These are phyloP conservation scores for Ceratothoa steindachneri DNA, from an alignment of 2,888 invertebrate species.

Conservation along the genomic window DNA sequence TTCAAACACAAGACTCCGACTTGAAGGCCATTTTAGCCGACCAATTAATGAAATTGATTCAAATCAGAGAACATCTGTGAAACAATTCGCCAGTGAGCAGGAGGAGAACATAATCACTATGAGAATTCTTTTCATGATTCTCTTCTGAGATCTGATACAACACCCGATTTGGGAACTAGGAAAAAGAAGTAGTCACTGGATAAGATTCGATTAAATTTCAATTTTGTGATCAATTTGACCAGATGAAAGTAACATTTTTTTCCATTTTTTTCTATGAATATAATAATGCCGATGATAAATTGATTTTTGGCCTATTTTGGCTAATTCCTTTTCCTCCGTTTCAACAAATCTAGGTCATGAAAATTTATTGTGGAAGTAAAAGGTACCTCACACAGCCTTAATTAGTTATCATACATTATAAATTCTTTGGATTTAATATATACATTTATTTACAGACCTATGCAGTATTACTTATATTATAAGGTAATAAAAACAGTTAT, in stretches of 20 bases:
- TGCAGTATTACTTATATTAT: slow-evolving; percentile 28
- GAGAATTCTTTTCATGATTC: neutral
- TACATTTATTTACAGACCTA: slow-evolving; percentile 39
- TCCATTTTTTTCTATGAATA: too few species aligned
- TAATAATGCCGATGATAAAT: neutral
- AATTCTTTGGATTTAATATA: slow-evolving; percentile 46
- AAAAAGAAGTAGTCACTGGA: neutral
- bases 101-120: neutral
- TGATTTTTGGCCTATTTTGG: neutral
- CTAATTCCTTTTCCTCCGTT: neutral
- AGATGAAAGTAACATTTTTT: too few species aligned
- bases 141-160: neutral
- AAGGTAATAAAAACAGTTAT: slow-evolving; percentile 15
- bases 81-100: too few species aligned
- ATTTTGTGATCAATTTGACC: too few species aligned
- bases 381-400: slow-evolving; percentile 25
- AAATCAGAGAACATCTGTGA: too few species aligned
- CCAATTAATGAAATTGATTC: too few species aligned
- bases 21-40: too few species aligned
- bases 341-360: neutral
- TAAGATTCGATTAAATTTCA: too few species aligned
- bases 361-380: slow-evolving; percentile 43
- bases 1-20: too few species aligned
- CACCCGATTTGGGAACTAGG: neutral
- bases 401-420: slow-evolving; percentile 39